These are phyloP conservation scores for Polymixis flavicincta DNA, from an alignment of 2,888 invertebrate species.

Conservation along the genomic window DNA sequence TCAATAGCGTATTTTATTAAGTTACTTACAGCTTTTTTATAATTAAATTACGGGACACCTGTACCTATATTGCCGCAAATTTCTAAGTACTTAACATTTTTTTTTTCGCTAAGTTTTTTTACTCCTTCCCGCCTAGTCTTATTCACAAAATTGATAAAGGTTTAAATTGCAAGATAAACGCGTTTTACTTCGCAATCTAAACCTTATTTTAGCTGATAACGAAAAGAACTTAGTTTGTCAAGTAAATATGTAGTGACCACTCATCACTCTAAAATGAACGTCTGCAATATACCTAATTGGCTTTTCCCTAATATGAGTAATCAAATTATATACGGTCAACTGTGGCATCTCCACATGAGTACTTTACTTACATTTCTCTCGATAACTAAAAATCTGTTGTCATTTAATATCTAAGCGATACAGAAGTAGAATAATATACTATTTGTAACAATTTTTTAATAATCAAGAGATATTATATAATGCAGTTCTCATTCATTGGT, in stretches of 20 bases:
- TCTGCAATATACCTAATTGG: not conserved
- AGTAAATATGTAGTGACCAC: not conserved
- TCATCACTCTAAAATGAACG: not conserved
- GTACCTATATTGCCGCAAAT: not conserved
- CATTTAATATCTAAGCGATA: no score
- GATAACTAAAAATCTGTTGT: no score
- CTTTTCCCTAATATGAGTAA: not conserved
- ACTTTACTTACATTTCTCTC: no score
- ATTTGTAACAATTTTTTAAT: no score
- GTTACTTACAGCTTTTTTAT: conserved; percentile 1
- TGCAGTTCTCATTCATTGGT: no score
- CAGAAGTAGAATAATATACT: no score
- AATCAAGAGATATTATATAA: no score
- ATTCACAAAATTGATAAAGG: conserved; percentile 25
- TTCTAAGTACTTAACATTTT: not conserved
- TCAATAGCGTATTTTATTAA: conserved; percentile 36
- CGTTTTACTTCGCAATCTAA: conserved; percentile 28
- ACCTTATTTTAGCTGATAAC: conserved; percentile 26
- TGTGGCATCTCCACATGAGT: no score
- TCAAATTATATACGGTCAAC: not conserved
- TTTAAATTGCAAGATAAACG: conserved; percentile 20
- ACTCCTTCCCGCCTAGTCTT: not conserved
- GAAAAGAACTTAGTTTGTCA: conserved; percentile 5
- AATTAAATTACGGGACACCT: conserved; percentile 3
- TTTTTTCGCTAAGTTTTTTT: no score